Percentiles rank a stretch among this genome's conserved stretches.
Conservation (phyloP, 2,888 invertebrate species). For the Seira musarum region DNA sequence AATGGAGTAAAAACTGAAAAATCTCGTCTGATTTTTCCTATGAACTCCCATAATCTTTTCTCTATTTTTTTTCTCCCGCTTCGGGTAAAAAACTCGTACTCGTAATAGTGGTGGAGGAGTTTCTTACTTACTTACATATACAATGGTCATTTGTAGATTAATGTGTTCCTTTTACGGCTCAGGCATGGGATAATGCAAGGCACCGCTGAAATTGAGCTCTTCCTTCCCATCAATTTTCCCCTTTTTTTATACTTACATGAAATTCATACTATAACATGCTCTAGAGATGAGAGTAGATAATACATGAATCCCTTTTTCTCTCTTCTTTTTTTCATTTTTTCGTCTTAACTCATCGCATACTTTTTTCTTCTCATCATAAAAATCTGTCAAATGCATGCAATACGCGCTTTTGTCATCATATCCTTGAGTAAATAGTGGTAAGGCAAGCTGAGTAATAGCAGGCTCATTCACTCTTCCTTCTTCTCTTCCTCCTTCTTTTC, state of each 20-base stretch:
- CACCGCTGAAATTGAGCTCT: slow-evolving; percentile 38
- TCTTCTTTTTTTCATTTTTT: neutral
- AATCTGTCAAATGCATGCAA: slow-evolving; percentile 54
- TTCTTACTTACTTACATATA: slow-evolving; percentile 8
- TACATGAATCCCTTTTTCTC: slow-evolving; percentile 18
- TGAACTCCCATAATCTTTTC: neutral
- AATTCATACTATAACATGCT: neutral
- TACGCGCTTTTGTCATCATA: slow-evolving; percentile 46
- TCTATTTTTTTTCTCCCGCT: neutral
- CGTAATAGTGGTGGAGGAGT: neutral
- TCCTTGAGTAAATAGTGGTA: slow-evolving; percentile 50
- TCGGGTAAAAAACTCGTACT: neutral
- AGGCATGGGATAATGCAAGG: slow-evolving; percentile 14
- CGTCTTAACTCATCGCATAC: neutral
- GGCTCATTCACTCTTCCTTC: slow-evolving; percentile 41
- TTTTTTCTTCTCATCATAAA: slow-evolving; percentile 43
- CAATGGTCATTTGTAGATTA: slow-evolving; percentile 38
- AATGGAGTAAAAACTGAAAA: too few species aligned
- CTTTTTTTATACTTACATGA: neutral
- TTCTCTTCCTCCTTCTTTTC: slow-evolving; percentile 29
- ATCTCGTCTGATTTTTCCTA: neutral
- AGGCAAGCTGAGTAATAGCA: slow-evolving; percentile 39
- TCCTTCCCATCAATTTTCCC: slow-evolving; percentile 34
- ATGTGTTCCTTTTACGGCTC: slow-evolving; percentile 48
- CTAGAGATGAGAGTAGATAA: neutral